Evolutionary conservation across 1,140 invertebrate genomes (phyloP), one percentile per base, ranked within the genome.

Genomic region (Halictus rubicundus): DNA sequence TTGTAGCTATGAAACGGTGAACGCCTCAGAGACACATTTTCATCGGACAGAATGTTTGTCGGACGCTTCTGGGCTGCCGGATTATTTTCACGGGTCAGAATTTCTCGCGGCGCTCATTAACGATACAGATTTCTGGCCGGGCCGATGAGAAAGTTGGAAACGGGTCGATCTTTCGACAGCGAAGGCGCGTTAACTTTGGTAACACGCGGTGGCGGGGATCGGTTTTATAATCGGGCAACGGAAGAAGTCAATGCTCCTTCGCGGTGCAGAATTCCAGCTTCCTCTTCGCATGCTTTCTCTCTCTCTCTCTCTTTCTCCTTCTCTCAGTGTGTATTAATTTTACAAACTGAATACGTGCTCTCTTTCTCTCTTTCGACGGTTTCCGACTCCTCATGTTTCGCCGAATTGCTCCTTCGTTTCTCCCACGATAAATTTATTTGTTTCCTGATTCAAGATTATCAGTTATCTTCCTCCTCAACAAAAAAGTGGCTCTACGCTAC

Each of bases 141-240:
- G 27, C 16, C 63, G 70, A 74, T 60, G 78, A 79, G 78, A 79
- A 79, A 79, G 78, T 79, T 68, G 63, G 68, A 73, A 73, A 73
- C 71, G 42, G 78, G 78, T 74, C 78, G 71, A 79, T 73, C 60
- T 72, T 64, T 72, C n/a, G 60, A 57, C 37, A 49, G 54, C 60
- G 76, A 64, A 72, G 76, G 68, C 32, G 16, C 57, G 23, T 70
- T 46, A 61, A 69, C 27, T 32, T 69, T 9, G 64, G 42, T 60
- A 71, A 25, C 27, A 42, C 57, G 14, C 49, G 27, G n/a, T 21
- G 49, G 27, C 77, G 69, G 46, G 49, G 68, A 25, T 46, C 49
- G 23, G 37, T 78, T 39, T 78, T 78, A 65, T 57, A 73, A 78
- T 78, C 68, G 60, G 9, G 32, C 76, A 52, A 46, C 49, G 37